Base-by-base conservation (phyloP, 1,140 invertebrate genomes). In the Meloidogyne floridensis region DNA sequence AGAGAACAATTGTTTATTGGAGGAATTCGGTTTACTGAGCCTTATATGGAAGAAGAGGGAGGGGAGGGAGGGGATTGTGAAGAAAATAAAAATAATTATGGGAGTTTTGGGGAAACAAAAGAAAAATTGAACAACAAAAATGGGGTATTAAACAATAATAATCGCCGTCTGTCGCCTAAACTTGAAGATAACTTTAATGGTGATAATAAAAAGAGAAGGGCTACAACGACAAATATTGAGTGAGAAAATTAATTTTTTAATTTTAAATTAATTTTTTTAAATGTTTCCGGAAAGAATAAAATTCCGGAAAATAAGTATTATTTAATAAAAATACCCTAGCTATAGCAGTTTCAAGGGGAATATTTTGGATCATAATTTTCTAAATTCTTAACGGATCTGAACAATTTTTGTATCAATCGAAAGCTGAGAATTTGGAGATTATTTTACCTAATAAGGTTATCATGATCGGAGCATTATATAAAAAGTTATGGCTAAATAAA, bases 121-220 rank as follows among this genome's bases (percentile, higher is more conserved):
- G 59, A 65, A 65, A 65, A 65, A 65, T 65, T 65, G n/a, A 65
- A 65, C n/a, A 65, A 65, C n/a, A 65, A 32, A 32, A 32, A 65
- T 65, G 7, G 7, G n/a, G 2, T 65, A 13, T 65, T 65, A 65
- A 13, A 2, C 32, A 32, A 15, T 59, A 59, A 65, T 6, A 54
- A 13, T 47, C 47, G 47, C 7, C 47, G 47, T 7, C 47, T 47
- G 11, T n/a, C 59, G 18, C 15, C 15, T n/a, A 6, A n/a, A 65
- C 10, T n/a, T n/a, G n/a, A 65, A 15, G 59, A 65, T n/a, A 65
- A 18, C 7, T n/a, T 65, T n/a, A 65, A 65, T 32, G 32, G 32
- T 32, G 32, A 32, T 65, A 65, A 65, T n/a, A 59, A 59, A 13
- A 6, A n/a, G n/a, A 65, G 59, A 65, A 65, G 59, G n/a, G 59